Evolutionary conservation across 2,888 invertebrate genomes (phyloP).

Genomic region (Clanis bilineata): DNA sequence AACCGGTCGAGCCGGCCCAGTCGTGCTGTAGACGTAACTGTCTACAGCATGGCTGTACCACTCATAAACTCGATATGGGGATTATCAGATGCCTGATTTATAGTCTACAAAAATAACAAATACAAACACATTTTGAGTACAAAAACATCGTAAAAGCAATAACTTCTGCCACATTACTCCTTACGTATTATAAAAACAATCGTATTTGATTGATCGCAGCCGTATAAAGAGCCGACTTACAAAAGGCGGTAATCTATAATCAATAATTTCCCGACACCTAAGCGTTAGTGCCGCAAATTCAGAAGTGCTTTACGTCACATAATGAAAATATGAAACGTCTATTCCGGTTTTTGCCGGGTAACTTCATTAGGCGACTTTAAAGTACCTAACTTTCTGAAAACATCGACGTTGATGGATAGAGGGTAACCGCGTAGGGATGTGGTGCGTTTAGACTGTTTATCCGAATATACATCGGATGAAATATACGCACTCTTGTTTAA

Average conservation of each 20-base stretch:
- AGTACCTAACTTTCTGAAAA: constrained; percentile 29
- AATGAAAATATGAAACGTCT: constrained; percentile 38
- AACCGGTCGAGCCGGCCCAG: too few species aligned
- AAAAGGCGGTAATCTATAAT: constrained; percentile 43
- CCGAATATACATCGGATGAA: not conserved
- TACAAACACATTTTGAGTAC: not conserved
- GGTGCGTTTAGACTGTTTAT: not conserved
- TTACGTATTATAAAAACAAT: constrained; percentile 32
- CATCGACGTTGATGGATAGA: constrained; percentile 52
- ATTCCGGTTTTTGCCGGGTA: constrained; percentile 38
- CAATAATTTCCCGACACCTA: constrained; percentile 39
- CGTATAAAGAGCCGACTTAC: constrained; percentile 26
- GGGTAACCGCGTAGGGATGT: constrained; percentile 21
- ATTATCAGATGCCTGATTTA: too few species aligned
- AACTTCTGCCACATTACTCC: constrained; percentile 10
- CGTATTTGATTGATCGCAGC: constrained; percentile 36
- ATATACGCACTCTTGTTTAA: not conserved
- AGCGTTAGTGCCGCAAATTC: constrained; percentile 31
- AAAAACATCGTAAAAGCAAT: constrained; percentile 18
- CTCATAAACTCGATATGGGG: too few species aligned
- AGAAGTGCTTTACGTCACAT: constrained; percentile 27
- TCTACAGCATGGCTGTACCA: too few species aligned
- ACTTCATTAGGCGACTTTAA: constrained; percentile 40
- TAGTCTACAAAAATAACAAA: not conserved
- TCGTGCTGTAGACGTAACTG: too few species aligned